Base-by-base conservation (phyloP, 2,797 vertebrate species). In the Oreochromis mossambicus region DNA sequence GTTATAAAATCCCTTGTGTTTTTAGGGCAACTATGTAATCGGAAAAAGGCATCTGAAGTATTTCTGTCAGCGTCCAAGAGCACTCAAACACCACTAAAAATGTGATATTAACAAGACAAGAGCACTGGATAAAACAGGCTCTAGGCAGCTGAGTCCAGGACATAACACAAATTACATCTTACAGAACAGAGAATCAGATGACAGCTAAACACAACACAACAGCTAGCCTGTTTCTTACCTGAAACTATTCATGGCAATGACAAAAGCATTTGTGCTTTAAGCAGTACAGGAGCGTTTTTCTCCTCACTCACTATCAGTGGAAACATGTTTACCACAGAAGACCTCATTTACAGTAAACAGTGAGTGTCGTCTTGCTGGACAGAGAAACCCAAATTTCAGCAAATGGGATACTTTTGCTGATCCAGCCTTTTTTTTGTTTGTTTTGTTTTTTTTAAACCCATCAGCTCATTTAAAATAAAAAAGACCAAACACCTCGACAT, bases 91-190 rank as follows among this genome's bases (percentile, higher is more conserved):
- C 14, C 41, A 61, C 78, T 14, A 36, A 43, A 66, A 55, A 86
- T 76, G 50, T 83, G 83, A 73, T 73, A 80, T 48, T 73, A 78
- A 86, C 52, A 77, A 70, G 26, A 81, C 54, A 52, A 77, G 79
- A 88, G 68, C 36, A 54, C 21, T 0, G 19, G 61, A 75, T 29
- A 56, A 78, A 82, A 78, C 54, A 41, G 32, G 48, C 41, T 79
- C n/a, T 3, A 46, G 61, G 51, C 13, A 82, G 78, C 50, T 5
- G 14, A 63, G 48, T 24, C 51, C 14, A 81, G 13, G 55, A 55
- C 36, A 50, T 29, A 66, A 83, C 43, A 84, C 15, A 85, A 86
- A 86, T 76, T 73, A 81, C 70, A 83, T 77, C 32, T 78, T 83
- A 80, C 34, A 56, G 15, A 66, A 55, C 48, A 79, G 70, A 83